phyloP scores from a whole-genome alignment of 2,113 vertebrate genomes.

The Pantherophis guttatus region DNA sequence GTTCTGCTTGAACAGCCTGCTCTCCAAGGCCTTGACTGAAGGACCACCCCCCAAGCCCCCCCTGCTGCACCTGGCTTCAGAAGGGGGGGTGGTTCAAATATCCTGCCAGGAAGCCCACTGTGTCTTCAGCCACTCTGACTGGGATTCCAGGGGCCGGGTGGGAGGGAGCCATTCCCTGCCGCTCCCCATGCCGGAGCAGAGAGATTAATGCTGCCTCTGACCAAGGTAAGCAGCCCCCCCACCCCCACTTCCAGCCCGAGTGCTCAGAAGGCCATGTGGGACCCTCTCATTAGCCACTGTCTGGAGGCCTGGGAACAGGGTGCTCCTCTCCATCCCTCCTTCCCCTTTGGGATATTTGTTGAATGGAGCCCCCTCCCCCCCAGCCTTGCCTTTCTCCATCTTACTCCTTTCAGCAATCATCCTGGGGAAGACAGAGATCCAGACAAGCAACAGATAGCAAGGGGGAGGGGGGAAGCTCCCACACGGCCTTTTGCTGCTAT shows the following conservation, averaged over 20 bases:
- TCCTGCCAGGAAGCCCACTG: rapidly evolving
- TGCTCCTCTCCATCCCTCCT: neutral
- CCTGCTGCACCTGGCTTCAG: too few relatives aligned
- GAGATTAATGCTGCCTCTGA: neutral
- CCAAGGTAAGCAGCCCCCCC: neutral
- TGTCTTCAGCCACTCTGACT: neutral
- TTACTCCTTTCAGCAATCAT: neutral
- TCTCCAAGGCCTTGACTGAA: neutral
- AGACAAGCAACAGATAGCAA: neutral
- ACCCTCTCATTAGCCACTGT: neutral
- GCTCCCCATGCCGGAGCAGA: neutral
- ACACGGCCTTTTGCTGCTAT: neutral
- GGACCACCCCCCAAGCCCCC: neutral
- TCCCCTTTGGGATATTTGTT: neutral
- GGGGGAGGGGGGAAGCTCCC: neutral
- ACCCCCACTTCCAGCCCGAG: neutral
- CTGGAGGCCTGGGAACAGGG: neutral
- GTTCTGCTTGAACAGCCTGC: neutral
- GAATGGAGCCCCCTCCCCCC: neutral
- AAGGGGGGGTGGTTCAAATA: neutral
- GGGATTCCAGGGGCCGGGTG: neutral
- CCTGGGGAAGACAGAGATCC: neutral
- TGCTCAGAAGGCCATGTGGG: neutral
- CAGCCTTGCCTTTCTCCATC: neutral
- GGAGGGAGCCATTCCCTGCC: neutral